Evolutionary conservation across 2,797 vertebrate species (phyloP), one percentile per base, ranked within the genome.

Genomic region (Spatula clypeata): DNA sequence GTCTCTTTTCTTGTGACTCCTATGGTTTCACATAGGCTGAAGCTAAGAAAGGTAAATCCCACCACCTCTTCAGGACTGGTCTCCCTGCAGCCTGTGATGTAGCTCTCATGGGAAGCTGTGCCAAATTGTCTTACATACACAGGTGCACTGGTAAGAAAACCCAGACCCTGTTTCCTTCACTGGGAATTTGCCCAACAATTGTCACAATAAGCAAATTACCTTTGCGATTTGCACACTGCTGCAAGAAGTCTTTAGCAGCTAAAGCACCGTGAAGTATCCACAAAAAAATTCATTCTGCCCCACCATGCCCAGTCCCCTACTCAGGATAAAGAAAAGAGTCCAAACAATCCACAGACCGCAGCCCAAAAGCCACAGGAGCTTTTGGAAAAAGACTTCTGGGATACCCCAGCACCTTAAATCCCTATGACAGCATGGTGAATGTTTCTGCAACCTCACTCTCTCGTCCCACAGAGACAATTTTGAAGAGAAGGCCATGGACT

Each of bases 161-260:
- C 17, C 31, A 64, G n/a, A 32, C 21, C 11, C 29, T 84, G 13
- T 51, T 79, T 76, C 62, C 31, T 86, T 72, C 62, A 19, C 55
- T 60, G 34, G n/a, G 36, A 88, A 88, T 89, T 49, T 80, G 17
- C 54, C 71, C 54, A 92, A 66, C 0, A 18, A 38, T 18, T 86
- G 62, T 60, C 13, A 26, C 69, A 88, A 60, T 55, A n/a, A 72
- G 88, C 13, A 77, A n/a, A 84, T 49, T 38, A 36, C 32, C 34
- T 83, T 34, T 57, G 49, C 67, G 61, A 86, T 91, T 70, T 82
- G 47, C 60, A 47, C 21, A 44, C 27, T 9, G 11, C 49, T 67
- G 31, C 67, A 92, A 88, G 32, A 94, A 95, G 67, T 32, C 57
- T 86, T 80, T 2, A 74, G n/a, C 42, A 83, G 40, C 15, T 76